Conservation (phyloP, 1,140 invertebrate genomes). For the Zaprionus tsacasi region DNA sequence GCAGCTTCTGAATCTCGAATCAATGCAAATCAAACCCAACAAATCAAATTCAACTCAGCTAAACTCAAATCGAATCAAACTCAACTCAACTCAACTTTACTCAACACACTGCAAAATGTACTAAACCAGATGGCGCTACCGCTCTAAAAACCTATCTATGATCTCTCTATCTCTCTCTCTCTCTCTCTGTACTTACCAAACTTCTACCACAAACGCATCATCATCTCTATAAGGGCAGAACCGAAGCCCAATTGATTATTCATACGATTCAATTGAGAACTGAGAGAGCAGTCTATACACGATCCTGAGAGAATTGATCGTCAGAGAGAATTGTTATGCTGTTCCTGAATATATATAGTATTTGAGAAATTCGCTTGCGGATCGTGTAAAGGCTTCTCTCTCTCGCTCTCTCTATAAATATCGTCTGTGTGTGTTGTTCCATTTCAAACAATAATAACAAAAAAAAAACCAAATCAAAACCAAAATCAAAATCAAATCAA, state of each 20-base stretch:
- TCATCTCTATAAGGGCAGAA: slow-evolving; percentile 19
- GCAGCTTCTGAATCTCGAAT: slow-evolving; percentile 38
- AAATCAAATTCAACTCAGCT: slow-evolving; percentile 17
- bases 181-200: slow-evolving; percentile 46
- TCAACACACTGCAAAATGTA: slow-evolving; percentile 54
- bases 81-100: slow-evolving; percentile 48
- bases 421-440: slow-evolving; percentile 27
- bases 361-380: neutral
- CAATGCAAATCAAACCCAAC: slow-evolving; percentile 33
- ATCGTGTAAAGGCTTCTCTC: slow-evolving; percentile 39
- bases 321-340: neutral
- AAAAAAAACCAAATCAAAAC: slow-evolving; percentile 16
- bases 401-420: slow-evolving; percentile 16
- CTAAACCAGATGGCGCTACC: slow-evolving; percentile 60
- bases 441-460: slow-evolving; percentile 36
- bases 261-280: slow-evolving; percentile 7
- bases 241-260: slow-evolving; percentile 5
- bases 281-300: slow-evolving; percentile 32
- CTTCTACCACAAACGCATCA: slow-evolving; percentile 57
- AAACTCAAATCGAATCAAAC: slow-evolving; percentile 36
- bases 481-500: slow-evolving; percentile 20
- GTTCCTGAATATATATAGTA: neutral
- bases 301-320: slow-evolving; percentile 2
- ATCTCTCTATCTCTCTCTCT: slow-evolving; percentile 10
- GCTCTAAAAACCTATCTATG: slow-evolving; percentile 54